phyloP scores from a whole-genome alignment of 1,140 invertebrate species.

The Drosophila insularis region DNA sequence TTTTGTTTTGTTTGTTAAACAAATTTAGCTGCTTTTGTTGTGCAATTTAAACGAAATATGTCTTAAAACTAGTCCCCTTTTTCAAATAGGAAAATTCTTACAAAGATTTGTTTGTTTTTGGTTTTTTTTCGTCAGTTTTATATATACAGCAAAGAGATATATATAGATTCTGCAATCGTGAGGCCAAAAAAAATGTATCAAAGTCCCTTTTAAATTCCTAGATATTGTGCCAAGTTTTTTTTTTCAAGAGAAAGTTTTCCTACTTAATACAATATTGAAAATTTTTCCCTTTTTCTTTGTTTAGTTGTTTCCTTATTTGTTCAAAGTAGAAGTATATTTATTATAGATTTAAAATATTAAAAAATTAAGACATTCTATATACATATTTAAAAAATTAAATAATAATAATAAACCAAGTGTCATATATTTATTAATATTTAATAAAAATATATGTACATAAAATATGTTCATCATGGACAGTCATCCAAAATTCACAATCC shows the following conservation, averaged over 20 bases:
- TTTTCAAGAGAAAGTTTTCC: background rate
- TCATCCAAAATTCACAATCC: background rate
- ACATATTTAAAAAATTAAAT: background rate
- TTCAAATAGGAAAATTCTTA: background rate
- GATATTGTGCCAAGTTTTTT: background rate
- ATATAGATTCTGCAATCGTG: constrained; percentile 8
- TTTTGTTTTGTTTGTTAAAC: background rate
- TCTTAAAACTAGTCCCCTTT: background rate
- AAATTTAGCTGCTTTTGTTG: background rate
- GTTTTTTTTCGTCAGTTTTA: background rate
- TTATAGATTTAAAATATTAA: background rate
- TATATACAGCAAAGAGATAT: background rate
- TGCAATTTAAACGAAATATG: constrained; percentile 1
- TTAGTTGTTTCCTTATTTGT: background rate
- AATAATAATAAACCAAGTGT: background rate
- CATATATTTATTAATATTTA: background rate
- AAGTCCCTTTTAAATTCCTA: background rate
- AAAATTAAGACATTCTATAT: background rate
- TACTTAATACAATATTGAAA: background rate
- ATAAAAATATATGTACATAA: no score
- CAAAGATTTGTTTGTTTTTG: background rate
- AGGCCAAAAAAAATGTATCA: background rate
- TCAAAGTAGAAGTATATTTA: background rate
- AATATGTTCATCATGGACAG: no score
- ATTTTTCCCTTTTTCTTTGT: background rate